A percentile compares a stretch with the other conserved stretches of the same genome.
These are phyloP conservation scores for Neoscelio sp. DNA, from an alignment of 2,888 invertebrate genomes.

Conservation along the genomic window DNA sequence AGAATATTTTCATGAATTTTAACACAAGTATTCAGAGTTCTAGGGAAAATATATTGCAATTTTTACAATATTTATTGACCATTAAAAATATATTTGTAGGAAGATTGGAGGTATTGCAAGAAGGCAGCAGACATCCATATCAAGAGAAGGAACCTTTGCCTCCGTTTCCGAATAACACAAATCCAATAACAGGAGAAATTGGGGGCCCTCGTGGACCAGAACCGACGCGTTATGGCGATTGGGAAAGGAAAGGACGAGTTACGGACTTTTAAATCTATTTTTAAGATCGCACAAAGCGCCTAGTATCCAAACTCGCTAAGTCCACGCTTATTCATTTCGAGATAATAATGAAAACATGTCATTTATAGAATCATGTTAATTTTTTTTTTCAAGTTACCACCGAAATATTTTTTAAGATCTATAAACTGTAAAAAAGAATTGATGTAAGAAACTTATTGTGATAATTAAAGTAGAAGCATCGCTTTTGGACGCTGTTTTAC, in stretches of 20 bases:
- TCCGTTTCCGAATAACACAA: conserved; percentile 93
- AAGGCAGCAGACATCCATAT: conserved; percentile 87
- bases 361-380: too few species aligned
- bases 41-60: neutral
- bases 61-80: too few species aligned
- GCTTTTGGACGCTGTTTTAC: too few species aligned
- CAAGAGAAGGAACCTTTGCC: conserved; percentile 93
- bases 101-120: conserved; percentile 90
- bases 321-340: too few species aligned
- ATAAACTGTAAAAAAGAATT: too few species aligned
- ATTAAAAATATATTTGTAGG: too few species aligned
- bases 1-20: neutral
- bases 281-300: neutral
- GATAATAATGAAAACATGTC: too few species aligned
- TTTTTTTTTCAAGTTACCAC: too few species aligned
- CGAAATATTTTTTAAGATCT: too few species aligned
- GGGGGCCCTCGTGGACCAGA: conserved; percentile 98
- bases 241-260: conserved; percentile 99
- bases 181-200: conserved; percentile 97
- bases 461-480: too few species aligned
- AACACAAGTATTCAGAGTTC: conserved; percentile 3
- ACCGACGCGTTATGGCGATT: conserved; percentile 99
- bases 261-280: conserved; percentile 92
- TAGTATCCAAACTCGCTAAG: conserved; percentile 24
- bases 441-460: too few species aligned